These are phyloP conservation scores for Siphamia tubifer DNA, from an alignment of 2,113 vertebrate genomes.

Conservation along the genomic window DNA sequence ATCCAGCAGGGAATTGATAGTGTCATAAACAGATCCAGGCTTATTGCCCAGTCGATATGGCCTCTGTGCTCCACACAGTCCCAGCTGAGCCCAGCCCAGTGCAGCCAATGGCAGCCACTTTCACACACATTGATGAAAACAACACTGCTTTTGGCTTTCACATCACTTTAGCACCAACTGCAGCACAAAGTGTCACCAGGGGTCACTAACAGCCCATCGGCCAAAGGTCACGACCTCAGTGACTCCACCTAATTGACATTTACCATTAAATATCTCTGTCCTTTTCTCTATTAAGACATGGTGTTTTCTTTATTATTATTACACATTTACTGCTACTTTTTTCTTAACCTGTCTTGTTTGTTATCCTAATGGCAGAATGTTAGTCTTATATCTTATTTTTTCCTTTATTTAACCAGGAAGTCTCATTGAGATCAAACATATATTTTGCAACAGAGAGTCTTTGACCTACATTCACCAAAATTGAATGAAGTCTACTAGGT, in stretches of 20 bases:
- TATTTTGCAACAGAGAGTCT: too few species aligned
- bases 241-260: conserved; percentile 9
- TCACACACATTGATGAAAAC: conserved; percentile 31
- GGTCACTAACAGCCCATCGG: background rate
- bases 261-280: background rate
- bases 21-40: conserved; percentile 40
- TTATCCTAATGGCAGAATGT: too few species aligned
- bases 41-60: conserved; percentile 54
- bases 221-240: background rate
- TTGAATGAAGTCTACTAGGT: too few species aligned
- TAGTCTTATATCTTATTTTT: too few species aligned
- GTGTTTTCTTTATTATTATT: too few species aligned
- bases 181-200: background rate
- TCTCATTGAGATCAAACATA: too few species aligned
- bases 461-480: too few species aligned
- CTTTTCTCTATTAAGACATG: too few species aligned
- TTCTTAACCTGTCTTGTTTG: too few species aligned
- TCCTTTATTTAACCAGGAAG: too few species aligned
- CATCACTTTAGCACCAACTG: conserved; percentile 19
- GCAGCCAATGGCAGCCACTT: conserved; percentile 5
- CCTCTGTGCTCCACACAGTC: conserved; percentile 7
- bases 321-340: too few species aligned
- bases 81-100: conserved; percentile 37
- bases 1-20: conserved; percentile 53
- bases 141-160: background rate